Percentiles rank a stretch among this genome's conserved stretches.
Conservation (phyloP, 2,888 invertebrate species). For the Ctena decussata region DNA sequence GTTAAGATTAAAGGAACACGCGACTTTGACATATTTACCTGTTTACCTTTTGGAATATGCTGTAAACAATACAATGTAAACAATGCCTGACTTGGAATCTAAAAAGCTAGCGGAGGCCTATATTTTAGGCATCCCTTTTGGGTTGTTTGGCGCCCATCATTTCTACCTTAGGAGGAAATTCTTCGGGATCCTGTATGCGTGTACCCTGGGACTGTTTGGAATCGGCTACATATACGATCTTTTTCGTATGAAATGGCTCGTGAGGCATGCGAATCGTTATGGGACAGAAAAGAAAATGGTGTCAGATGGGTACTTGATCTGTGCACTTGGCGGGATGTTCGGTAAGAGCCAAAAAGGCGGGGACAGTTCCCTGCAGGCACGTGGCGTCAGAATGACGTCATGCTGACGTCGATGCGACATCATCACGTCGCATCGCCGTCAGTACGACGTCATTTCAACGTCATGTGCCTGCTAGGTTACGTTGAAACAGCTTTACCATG, state of each 20-base stretch:
- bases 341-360: too few species aligned
- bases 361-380: too few species aligned
- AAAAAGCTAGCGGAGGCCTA: constrained; percentile 65
- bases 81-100: background rate
- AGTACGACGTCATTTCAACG: too few species aligned
- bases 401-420: too few species aligned
- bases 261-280: constrained; percentile 61
- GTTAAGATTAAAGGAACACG: background rate
- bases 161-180: constrained; percentile 65
- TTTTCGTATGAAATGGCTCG: constrained; percentile 64
- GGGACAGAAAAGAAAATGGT: constrained; percentile 56
- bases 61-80: background rate
- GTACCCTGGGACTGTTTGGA: constrained; percentile 68
- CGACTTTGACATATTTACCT: background rate
- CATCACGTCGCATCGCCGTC: too few species aligned
- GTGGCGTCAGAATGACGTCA: too few species aligned
- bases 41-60: background rate
- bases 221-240: constrained; percentile 69
- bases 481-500: too few species aligned
- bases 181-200: constrained; percentile 68
- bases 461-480: too few species aligned
- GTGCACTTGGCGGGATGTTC: constrained; percentile 49
- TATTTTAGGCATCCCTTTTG: constrained; percentile 63
- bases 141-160: constrained; percentile 64
- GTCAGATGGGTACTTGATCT: constrained; percentile 52